Base-by-base conservation (phyloP, 2,113 vertebrate genomes). In the Eupsittula cactorum region DNA sequence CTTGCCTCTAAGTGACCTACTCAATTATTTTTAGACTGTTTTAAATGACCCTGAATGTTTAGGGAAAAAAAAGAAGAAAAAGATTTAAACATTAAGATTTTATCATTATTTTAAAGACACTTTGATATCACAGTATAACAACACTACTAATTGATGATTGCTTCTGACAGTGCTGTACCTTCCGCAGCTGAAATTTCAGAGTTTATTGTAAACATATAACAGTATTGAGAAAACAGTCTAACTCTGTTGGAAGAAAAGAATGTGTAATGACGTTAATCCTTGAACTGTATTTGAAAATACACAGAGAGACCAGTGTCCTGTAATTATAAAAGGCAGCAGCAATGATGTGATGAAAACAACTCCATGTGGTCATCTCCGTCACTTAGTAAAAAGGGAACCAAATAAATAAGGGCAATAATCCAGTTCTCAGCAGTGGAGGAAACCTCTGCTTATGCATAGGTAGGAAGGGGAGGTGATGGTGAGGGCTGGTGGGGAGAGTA, bases 1-100 rank as follows among this genome's bases (percentile, higher is more conserved):
- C 96, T 90, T 94, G 81, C 55, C n/a, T 97, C 55, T 62, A 42
- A 89, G 42, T 94, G 92, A 93, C 94, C 90, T 95, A 41, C 88
- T 95, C 28, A 13, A 17, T 59, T 65, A 60, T 92, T 97, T 96
- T 95, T 68, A 95, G 94, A 82, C 70, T 25, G n/a, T 52, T 46
- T 50, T 93, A 49, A 76, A 49, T 86, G 69, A 73, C 76, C 33
- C 39, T 86, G 86, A 95, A 94, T 59, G 60, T 93, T 49, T 64
- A 10, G 23, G 60, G 47, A 87, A 79, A 87, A 87, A 64, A 69
- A 67, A 50, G 50, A 42, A 13, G 1, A 23, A 46, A 93, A 83
- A 52, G 16, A 92, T 92, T 85, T 88, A 49, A 84, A 49, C 44
- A 50, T 86, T 47, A 91, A 86, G 35, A 84, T 74, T 92, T 35